These are phyloP conservation scores for Fregetta grallaria DNA, from an alignment of 2,113 vertebrate genomes.

Conservation along the genomic window DNA sequence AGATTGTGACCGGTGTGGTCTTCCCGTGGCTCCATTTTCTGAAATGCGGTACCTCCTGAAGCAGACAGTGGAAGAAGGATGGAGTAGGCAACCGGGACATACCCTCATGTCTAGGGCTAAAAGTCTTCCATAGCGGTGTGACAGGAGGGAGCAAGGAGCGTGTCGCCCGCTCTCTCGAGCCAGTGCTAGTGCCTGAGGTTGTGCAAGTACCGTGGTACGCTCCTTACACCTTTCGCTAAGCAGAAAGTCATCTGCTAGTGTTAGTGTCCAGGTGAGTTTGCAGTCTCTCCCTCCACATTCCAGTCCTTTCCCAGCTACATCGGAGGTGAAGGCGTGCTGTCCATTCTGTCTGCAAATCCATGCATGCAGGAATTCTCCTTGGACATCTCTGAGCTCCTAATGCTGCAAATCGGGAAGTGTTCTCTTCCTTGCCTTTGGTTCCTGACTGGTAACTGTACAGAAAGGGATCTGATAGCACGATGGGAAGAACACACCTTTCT, in stretches of 20 bases:
- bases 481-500: background rate
- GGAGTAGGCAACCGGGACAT: background rate
- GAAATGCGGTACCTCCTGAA: background rate
- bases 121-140: accelerated
- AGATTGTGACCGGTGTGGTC: slow-evolving; percentile 61
- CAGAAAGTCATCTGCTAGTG: background rate
- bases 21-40: slow-evolving; percentile 76
- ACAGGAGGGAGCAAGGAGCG: background rate
- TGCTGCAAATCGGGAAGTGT: background rate
- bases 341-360: accelerated
- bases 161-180: background rate
- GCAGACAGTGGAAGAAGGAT: background rate
- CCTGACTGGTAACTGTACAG: background rate
- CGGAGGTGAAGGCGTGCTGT: background rate
- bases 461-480: accelerated
- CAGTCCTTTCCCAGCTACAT: accelerated
- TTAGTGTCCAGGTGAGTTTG: background rate
- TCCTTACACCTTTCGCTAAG: background rate
- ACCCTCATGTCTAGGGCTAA: background rate
- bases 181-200: background rate
- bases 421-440: background rate
- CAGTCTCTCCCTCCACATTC: background rate
- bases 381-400: background rate
- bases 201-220: background rate
- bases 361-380: background rate